phyloP scores from a whole-genome alignment of 53 echinoderm and acorn worm genomes.

The Glandiceps talaboti region DNA sequence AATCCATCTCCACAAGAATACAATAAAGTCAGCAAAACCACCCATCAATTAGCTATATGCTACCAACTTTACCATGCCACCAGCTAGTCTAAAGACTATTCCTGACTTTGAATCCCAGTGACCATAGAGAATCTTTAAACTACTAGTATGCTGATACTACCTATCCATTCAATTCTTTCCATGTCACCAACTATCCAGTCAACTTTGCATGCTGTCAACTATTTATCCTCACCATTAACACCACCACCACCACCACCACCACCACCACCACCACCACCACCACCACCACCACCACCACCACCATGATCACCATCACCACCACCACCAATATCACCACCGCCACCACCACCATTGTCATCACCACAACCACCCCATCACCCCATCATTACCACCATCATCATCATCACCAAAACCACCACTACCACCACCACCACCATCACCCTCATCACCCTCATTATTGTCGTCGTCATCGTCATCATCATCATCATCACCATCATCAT shows the following conservation, averaged over 20 bases:
- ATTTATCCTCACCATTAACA: neutral
- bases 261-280: neutral
- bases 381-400: neutral
- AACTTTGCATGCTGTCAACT: no score
- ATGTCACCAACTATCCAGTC: no score
- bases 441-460: neutral
- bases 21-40: no score
- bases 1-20: no score
- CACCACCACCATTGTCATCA: neutral
- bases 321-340: neutral
- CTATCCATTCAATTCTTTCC: no score
- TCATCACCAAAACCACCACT: constrained; percentile 4
- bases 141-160: no score
- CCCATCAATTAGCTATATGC: no score
- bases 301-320: neutral
- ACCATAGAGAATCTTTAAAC: no score
- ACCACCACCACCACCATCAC: neutral
- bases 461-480: neutral
- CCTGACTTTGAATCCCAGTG: no score
- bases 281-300: neutral
- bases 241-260: neutral
- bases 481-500: neutral
- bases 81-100: no score
- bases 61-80: no score
- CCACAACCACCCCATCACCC: neutral